Evolutionary conservation across 2,113 vertebrate species (phyloP).

Genomic region (Neoarius graeffei): DNA sequence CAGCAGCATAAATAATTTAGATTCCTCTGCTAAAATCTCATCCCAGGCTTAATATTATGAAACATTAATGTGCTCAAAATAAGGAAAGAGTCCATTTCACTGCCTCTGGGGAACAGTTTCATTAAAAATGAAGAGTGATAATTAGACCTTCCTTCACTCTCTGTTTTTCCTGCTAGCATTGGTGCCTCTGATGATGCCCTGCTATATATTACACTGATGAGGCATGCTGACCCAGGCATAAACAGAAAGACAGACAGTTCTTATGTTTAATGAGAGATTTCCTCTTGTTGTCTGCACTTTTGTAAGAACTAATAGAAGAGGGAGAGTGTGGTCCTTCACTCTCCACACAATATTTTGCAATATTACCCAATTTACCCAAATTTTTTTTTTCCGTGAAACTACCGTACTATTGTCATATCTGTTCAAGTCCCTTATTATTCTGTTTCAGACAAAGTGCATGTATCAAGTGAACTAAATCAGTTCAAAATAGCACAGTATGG

Average conservation of each 20-base stretch:
- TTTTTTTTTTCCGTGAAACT: not conserved
- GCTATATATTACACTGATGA: slow-evolving; percentile 55
- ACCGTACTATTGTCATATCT: not conserved
- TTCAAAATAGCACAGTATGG: not conserved
- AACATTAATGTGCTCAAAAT: slow-evolving; percentile 69
- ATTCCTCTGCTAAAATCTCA: slow-evolving; percentile 58
- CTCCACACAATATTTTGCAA: not conserved
- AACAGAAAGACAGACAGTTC: not conserved
- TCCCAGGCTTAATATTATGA: slow-evolving; percentile 64
- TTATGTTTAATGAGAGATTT: slow-evolving; percentile 22
- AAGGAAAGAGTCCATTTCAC: slow-evolving; percentile 61
- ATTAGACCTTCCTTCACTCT: slow-evolving; percentile 51
- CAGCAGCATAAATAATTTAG: slow-evolving; percentile 68
- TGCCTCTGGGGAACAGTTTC: slow-evolving; percentile 44
- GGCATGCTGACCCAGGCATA: slow-evolving; percentile 36
- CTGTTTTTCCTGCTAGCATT: slow-evolving; percentile 50
- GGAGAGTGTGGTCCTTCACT: not conserved
- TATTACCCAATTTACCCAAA: not conserved
- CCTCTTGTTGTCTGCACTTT: not conserved
- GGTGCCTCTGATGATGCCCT: slow-evolving; percentile 50
- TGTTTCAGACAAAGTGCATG: not conserved
- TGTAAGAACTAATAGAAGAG: not conserved
- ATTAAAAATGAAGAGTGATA: slow-evolving; percentile 67
- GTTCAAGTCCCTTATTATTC: not conserved
- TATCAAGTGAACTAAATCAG: not conserved